These are phyloP conservation scores for Echinometra lucunter DNA, from an alignment of 53 echinoderm and acorn worm genomes.

Conservation along the genomic window DNA sequence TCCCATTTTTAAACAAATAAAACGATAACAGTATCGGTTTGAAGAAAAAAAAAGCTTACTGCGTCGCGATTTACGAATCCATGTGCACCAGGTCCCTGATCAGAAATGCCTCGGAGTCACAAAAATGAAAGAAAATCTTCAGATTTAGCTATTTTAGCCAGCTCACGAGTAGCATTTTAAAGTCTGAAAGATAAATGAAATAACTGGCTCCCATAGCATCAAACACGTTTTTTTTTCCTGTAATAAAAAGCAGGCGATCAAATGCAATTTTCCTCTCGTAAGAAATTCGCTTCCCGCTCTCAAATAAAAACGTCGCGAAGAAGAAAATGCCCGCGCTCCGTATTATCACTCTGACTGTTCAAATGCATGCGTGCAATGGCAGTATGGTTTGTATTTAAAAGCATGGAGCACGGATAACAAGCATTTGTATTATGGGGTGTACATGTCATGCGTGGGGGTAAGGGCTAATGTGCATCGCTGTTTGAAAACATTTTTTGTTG, in stretches of 20 bases:
- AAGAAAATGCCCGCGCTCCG: background rate
- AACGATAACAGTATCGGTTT: background rate
- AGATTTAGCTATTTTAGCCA: background rate
- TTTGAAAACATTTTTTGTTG: background rate
- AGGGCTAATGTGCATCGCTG: background rate
- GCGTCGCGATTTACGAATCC: background rate
- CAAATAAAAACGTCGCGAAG: constrained; percentile 19
- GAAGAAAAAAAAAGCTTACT: background rate
- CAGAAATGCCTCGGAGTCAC: background rate
- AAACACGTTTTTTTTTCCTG: background rate
- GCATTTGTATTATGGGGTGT: background rate
- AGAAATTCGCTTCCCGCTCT: background rate
- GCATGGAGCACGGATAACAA: background rate
- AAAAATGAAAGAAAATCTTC: background rate
- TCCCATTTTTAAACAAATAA: background rate
- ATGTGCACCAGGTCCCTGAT: background rate
- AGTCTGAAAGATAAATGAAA: background rate
- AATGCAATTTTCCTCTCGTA: background rate
- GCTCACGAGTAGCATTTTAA: background rate
- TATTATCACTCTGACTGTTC: background rate
- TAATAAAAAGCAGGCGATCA: background rate
- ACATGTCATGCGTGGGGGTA: background rate
- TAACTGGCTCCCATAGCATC: background rate
- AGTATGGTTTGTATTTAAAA: background rate
- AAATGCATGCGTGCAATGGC: background rate